Percentiles rank a stretch among this genome's conserved stretches.
Evolutionary conservation across 1,140 invertebrate species (phyloP).

Genomic region (Penaeus japonicus): DNA sequence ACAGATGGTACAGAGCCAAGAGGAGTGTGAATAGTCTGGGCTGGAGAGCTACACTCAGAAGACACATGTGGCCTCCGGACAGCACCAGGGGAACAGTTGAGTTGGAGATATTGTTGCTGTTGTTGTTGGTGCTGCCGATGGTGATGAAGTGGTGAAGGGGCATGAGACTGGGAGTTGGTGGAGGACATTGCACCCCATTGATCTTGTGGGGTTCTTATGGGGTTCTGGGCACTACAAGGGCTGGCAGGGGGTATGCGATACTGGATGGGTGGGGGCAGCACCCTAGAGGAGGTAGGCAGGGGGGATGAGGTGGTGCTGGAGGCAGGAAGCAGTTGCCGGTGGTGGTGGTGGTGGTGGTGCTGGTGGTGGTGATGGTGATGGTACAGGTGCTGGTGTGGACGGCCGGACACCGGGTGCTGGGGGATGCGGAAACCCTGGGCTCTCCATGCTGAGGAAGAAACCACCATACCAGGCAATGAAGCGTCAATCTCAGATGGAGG

Average conservation of each 20-base stretch:
- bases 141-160: constrained; percentile 64
- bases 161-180: constrained; percentile 35
- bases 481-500: constrained; percentile 40
- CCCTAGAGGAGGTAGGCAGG: constrained; percentile 44
- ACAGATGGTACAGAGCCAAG: constrained; percentile 33
- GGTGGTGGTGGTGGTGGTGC: constrained; percentile 58
- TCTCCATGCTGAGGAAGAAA: constrained; percentile 61
- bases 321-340: constrained; percentile 60
- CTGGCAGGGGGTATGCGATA: constrained; percentile 51
- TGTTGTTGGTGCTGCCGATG: constrained; percentile 61
- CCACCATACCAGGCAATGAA: constrained; percentile 60
- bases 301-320: constrained; percentile 64
- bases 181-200: constrained; percentile 37
- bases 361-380: constrained; percentile 60
- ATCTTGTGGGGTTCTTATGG: constrained; percentile 35
- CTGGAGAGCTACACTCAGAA: constrained; percentile 37
- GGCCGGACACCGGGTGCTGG: constrained; percentile 50
- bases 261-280: constrained; percentile 50
- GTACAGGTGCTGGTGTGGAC: constrained; percentile 50
- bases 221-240: constrained; percentile 49
- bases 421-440: constrained; percentile 59
- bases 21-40: constrained; percentile 19
- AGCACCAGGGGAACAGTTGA: constrained; percentile 46
- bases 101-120: constrained; percentile 46
- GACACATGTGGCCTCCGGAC: constrained; percentile 24